Base-by-base conservation (phyloP, 2,113 vertebrate genomes). In the Catharus fuscescens region DNA sequence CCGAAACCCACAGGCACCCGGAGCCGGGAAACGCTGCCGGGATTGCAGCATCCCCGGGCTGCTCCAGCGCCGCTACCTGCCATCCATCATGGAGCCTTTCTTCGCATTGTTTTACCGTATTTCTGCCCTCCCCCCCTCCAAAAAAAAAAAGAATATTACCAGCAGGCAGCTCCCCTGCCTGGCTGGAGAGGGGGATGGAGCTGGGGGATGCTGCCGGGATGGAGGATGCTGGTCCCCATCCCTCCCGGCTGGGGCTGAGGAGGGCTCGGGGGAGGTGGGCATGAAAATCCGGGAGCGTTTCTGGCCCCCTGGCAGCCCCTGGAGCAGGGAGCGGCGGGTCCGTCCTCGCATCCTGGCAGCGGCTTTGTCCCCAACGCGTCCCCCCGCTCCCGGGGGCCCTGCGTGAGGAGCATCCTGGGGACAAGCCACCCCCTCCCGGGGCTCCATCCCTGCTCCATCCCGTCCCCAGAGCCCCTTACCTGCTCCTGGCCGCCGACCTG, bases 51-150 rank as follows among this genome's bases (percentile, higher is more conserved):
- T 48, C 80, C 66, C 79, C 0, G 60, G 44, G 87, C 80, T 36
- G 67, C 71, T 72, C 34, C 25, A 2, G 56, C 10, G 9, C 38
- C 45, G 26, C 88, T 81, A 92, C 96, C 96, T 92, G 82, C 38
- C 1, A 18, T 56, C n/a, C 94, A 92, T 93, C 94, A 96, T 82
- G 93, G 94, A 96, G 53, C 93, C 92, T 69, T 82, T 29, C 81
- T 20, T 78, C 4, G 57, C 92, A 92, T 95, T 94, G 96, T 95
- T 82, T 18, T 10, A 14, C 61, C 15, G 7, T 54, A 78, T 36
- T 38, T 16, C 65, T 67, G 36, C 77, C 40, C 23, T 8, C 14
- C 32, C 19, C 3, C 14, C 12, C 47, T 7, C 7, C 17, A 10
- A 3, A 1, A n/a, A 24, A 71, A 25, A 52, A 28, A 28, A 10